phyloP scores from a whole-genome alignment of 2,888 invertebrate genomes.

The Ennomos fuscantarius region DNA sequence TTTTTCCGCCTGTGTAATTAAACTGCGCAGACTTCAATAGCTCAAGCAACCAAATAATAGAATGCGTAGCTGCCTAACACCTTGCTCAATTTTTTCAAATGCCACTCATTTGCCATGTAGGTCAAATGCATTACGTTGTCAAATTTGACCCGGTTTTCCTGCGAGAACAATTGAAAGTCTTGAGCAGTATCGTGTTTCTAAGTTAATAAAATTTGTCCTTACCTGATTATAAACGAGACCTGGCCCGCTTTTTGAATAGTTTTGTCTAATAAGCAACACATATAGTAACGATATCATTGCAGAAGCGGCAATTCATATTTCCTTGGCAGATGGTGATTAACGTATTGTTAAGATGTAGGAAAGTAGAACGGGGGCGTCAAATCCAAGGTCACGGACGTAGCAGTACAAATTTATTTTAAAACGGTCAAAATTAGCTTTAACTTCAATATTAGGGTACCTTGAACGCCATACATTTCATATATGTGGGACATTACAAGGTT shows the following conservation, averaged over 20 bases:
- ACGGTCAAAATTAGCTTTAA: slow-evolving; percentile 60
- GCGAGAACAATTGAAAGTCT: slow-evolving; percentile 48
- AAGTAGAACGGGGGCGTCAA: slow-evolving; percentile 80
- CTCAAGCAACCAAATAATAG: slow-evolving; percentile 19
- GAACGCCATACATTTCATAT: slow-evolving; percentile 53
- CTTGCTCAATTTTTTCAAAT: slow-evolving; percentile 66
- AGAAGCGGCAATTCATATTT: slow-evolving; percentile 46
- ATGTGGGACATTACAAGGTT: slow-evolving; percentile 41
- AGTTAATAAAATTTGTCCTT: slow-evolving; percentile 30
- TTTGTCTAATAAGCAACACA: slow-evolving; percentile 14
- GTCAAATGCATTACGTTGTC: slow-evolving; percentile 78
- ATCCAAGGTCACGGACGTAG: slow-evolving; percentile 72
- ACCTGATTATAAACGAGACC: slow-evolving; percentile 22
- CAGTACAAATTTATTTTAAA: slow-evolving; percentile 71
- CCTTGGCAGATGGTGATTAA: slow-evolving; percentile 70
- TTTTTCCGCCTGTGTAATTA: slow-evolving; percentile 3
- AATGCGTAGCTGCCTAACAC: slow-evolving; percentile 33
- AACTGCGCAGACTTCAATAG: slow-evolving; percentile 17
- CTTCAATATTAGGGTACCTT: slow-evolving; percentile 57
- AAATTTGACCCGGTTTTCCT: slow-evolving; percentile 74
- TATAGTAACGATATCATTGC: slow-evolving; percentile 35
- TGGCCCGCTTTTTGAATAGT: slow-evolving; percentile 3
- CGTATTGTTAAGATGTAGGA: slow-evolving; percentile 76
- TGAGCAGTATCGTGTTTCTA: slow-evolving; percentile 32
- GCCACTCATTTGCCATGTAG: slow-evolving; percentile 69